Evolutionary conservation across 2,797 vertebrate genomes (phyloP).

Genomic region (Botia kubotai): DNA sequence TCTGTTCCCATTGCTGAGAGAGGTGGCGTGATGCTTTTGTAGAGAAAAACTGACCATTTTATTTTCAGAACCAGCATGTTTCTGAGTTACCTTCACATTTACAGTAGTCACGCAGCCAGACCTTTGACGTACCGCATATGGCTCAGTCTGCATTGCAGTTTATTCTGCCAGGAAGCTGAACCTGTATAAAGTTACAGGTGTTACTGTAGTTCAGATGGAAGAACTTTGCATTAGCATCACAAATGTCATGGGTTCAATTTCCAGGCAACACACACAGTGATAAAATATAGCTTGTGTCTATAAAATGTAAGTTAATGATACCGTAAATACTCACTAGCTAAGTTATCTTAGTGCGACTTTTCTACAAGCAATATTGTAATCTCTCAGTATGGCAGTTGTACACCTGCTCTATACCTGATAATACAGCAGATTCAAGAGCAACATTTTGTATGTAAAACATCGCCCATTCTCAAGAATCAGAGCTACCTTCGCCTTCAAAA

Average conservation of each 20-base stretch:
- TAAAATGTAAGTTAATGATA: not conserved
- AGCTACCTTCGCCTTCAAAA: not conserved
- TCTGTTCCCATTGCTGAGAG: not conserved
- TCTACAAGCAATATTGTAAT: not conserved
- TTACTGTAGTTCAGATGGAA: too few relatives aligned
- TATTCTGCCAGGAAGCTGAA: constrained; percentile 6
- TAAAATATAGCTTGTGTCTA: too few relatives aligned
- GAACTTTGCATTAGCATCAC: too few relatives aligned
- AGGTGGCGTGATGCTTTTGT: not conserved
- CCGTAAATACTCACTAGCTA: not conserved
- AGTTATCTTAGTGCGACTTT: not conserved
- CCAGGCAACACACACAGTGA: too few relatives aligned
- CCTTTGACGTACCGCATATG: not conserved
- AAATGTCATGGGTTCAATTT: too few relatives aligned
- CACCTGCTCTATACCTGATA: not conserved
- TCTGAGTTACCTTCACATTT: not conserved
- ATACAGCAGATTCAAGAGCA: not conserved
- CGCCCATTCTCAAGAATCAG: not conserved
- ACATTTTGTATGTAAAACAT: too few relatives aligned
- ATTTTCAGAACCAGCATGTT: constrained; percentile 14
- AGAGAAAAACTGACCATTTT: not conserved
- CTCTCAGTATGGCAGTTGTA: not conserved
- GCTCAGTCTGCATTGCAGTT: not conserved
- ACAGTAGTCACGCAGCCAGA: not conserved
- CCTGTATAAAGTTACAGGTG: too few relatives aligned